A percentile compares a stretch with the other conserved stretches of the same genome.
These are phyloP conservation scores for Ypsolopha scabrella DNA, from an alignment of 2,888 invertebrate genomes.

Conservation along the genomic window DNA sequence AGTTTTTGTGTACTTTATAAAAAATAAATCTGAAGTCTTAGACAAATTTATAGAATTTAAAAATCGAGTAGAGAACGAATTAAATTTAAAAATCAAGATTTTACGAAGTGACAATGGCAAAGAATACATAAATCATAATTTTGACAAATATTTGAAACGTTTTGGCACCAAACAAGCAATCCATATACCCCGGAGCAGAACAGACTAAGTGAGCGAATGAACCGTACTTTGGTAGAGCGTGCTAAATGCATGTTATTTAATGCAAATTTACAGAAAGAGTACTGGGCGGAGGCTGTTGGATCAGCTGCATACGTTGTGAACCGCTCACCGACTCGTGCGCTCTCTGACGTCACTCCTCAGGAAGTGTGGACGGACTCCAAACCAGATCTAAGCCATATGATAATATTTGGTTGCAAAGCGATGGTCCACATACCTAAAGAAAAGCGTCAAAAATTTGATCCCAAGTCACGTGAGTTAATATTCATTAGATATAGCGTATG, in stretches of 20 bases:
- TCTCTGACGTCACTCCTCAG: too few species aligned
- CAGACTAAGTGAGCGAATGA: neutral
- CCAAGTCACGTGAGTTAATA: too few species aligned
- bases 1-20: neutral
- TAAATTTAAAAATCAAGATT: neutral
- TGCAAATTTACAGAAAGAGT: too few species aligned
- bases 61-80: neutral
- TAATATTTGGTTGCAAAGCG: too few species aligned
- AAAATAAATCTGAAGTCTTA: neutral
- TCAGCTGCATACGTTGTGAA: too few species aligned
- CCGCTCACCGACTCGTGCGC: too few species aligned
- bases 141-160: neutral
- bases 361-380: too few species aligned
- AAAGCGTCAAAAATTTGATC: too few species aligned
- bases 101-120: neutral
- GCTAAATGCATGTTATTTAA: conserved; percentile 1
- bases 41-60: neutral
- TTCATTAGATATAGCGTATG: too few species aligned
- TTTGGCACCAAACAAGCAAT: neutral
- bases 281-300: too few species aligned
- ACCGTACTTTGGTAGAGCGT: neutral
- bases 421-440: too few species aligned
- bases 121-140: neutral
- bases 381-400: too few species aligned
- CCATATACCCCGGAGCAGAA: conserved; percentile 4